Conservation (phyloP, 1,140 invertebrate species). For the Leptoteleia sp. region DNA sequence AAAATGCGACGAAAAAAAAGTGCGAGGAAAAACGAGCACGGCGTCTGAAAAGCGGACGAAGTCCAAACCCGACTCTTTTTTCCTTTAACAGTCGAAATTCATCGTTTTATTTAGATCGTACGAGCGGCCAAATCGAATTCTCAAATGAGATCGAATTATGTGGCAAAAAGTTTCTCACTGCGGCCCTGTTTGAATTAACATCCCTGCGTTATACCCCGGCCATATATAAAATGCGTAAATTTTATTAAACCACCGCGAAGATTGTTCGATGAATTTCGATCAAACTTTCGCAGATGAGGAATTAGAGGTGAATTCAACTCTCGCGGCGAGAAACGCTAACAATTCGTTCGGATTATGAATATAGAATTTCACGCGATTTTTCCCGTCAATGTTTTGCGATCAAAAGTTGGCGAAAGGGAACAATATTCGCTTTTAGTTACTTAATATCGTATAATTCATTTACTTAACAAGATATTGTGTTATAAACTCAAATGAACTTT, state of each 20-base stretch:
- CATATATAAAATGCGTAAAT: conserved; percentile 18
- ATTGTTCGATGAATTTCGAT: conserved; percentile 48
- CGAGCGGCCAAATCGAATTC: no score
- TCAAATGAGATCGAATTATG: conserved; percentile 3
- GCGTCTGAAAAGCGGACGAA: conserved; percentile 11
- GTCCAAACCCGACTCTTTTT: no score
- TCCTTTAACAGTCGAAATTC: not conserved
- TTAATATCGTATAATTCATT: conserved; percentile 1
- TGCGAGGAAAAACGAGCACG: conserved; percentile 2
- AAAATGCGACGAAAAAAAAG: conserved; percentile 20
- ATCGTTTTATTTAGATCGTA: no score
- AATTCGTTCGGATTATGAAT: conserved; percentile 38
- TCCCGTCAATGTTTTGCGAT: conserved; percentile 12
- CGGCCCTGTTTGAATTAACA: conserved; percentile 8
- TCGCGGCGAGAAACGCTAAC: conserved; percentile 14
- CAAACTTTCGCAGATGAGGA: conserved; percentile 44
- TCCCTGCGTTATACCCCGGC: no score
- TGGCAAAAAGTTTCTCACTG: conserved; percentile 15
- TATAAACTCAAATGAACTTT: no score
- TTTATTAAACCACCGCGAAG: conserved; percentile 5
- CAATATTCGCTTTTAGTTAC: conserved; percentile 1
- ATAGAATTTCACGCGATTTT: conserved; percentile 28
- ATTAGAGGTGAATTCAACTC: conserved; percentile 42
- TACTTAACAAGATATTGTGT: no score
- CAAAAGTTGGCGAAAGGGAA: conserved; percentile 7